Conservation (phyloP, 1,140 invertebrate species). For the Tetranychus urticae region DNA sequence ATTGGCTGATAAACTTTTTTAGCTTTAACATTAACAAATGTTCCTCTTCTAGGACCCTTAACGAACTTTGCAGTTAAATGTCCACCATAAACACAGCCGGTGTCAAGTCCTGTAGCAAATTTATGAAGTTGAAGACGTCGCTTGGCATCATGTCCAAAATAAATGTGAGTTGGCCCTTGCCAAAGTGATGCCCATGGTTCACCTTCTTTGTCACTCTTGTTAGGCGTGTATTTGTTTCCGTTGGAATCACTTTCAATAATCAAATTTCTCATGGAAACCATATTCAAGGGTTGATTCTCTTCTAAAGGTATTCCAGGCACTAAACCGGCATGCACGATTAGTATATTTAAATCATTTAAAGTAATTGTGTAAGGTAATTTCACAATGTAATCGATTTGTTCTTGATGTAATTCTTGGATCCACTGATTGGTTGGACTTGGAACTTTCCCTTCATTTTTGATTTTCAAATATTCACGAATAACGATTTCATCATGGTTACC, state of each 20-base stretch:
- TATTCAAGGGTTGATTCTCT: constrained; percentile 14
- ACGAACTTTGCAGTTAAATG: constrained; percentile 7
- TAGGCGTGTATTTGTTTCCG: constrained; percentile 8
- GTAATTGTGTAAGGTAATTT: constrained; percentile 20
- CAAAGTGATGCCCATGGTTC: constrained; percentile 20
- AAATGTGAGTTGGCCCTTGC: constrained; percentile 22
- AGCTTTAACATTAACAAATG: constrained; percentile 2
- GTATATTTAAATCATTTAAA: constrained; percentile 16
- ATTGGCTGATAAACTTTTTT: neutral
- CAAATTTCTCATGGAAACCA: constrained; percentile 21
- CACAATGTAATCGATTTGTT: constrained; percentile 17
- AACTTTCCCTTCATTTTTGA: constrained; percentile 4
- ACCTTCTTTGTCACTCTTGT: constrained; percentile 10
- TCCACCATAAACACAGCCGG: constrained; percentile 15
- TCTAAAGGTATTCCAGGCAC: constrained; percentile 17
- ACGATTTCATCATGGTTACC: constrained; percentile 15
- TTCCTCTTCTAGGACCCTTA: constrained; percentile 5
- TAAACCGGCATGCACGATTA: constrained; percentile 23
- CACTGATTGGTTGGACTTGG: constrained; percentile 16
- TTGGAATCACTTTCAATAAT: constrained; percentile 8
- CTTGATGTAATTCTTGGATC: constrained; percentile 14
- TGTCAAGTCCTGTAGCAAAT: constrained; percentile 22
- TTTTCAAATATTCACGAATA: constrained; percentile 9
- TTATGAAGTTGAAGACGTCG: constrained; percentile 16
- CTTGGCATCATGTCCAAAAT: constrained; percentile 23